Percentiles rank a stretch among this genome's conserved stretches.
Evolutionary conservation across 2,113 vertebrate species (phyloP).

Genomic region (Tympanuchus pallidicinctus): DNA sequence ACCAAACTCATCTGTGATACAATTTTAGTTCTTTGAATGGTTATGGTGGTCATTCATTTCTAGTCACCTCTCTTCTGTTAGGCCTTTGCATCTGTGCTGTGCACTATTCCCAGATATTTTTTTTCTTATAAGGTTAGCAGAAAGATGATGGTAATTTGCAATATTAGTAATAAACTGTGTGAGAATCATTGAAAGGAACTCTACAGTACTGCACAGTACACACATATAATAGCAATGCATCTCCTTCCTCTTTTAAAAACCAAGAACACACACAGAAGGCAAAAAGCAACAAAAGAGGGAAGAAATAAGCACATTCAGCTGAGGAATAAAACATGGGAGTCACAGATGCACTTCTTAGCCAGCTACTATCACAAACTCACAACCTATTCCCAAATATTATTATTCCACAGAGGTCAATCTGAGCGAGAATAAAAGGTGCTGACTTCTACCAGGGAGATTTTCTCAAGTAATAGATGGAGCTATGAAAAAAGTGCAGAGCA

Average conservation of each 20-base stretch:
- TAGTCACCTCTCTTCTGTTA: not conserved
- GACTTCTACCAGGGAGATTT: not conserved
- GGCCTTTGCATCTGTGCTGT: not conserved
- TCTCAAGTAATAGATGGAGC: not conserved
- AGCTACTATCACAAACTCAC: not conserved
- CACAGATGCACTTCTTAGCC: not conserved
- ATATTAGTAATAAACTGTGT: not conserved
- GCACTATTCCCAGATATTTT: not conserved
- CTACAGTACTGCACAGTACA: not conserved
- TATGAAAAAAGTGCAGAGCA: not conserved
- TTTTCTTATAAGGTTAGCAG: not conserved
- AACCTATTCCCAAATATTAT: not conserved
- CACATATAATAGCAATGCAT: not conserved
- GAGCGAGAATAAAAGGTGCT: not conserved
- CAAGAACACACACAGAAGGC: not conserved
- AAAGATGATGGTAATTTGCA: not conserved
- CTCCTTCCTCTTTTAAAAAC: not conserved
- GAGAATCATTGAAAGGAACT: not conserved
- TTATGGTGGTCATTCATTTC: not conserved
- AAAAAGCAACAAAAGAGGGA: not conserved
- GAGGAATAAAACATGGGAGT: not conserved
- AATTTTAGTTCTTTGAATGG: not conserved
- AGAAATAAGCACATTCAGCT: not conserved
- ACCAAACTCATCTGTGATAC: not conserved
- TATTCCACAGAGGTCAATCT: not conserved